Evolutionary conservation across 2,113 vertebrate species (phyloP).

Genomic region (Cottus gobio): DNA sequence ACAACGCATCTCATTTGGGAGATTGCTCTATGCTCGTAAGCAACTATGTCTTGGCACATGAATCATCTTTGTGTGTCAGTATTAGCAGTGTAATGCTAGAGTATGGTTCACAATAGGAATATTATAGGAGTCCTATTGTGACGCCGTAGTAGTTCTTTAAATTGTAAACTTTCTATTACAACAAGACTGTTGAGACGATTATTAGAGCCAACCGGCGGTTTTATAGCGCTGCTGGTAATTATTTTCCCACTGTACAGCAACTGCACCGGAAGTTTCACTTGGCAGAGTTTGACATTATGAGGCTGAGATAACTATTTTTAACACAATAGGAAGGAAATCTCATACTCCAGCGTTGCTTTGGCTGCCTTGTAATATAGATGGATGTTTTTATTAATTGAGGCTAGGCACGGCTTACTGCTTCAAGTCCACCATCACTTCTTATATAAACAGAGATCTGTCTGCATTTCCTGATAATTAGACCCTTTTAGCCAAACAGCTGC

Average conservation of each 20-base stretch:
- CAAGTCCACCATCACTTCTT: not conserved
- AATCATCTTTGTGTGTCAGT: not conserved
- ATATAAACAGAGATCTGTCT: conserved; percentile 9
- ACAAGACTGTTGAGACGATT: too few species aligned
- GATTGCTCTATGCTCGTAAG: not conserved
- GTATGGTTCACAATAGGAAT: not conserved
- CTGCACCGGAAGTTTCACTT: not conserved
- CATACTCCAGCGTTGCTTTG: not conserved
- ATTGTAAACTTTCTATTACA: too few species aligned
- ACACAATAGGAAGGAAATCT: conserved; percentile 3
- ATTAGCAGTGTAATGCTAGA: not conserved
- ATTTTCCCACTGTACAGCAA: conserved; percentile 34
- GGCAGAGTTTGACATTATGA: conserved; percentile 22
- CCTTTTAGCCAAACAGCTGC: not conserved
- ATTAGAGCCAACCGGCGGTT: too few species aligned
- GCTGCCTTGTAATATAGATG: not conserved
- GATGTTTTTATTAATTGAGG: conserved; percentile 9
- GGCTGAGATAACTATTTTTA: conserved; percentile 46
- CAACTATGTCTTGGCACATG: too few species aligned
- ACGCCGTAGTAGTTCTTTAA: not conserved
- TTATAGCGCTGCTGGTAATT: too few species aligned
- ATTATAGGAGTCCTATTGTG: not conserved
- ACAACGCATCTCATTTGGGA: not conserved
- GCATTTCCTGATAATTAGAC: not conserved
- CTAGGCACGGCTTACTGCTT: not conserved